Conservation (phyloP, 2,113 vertebrate species). For the Athene noctua region DNA sequence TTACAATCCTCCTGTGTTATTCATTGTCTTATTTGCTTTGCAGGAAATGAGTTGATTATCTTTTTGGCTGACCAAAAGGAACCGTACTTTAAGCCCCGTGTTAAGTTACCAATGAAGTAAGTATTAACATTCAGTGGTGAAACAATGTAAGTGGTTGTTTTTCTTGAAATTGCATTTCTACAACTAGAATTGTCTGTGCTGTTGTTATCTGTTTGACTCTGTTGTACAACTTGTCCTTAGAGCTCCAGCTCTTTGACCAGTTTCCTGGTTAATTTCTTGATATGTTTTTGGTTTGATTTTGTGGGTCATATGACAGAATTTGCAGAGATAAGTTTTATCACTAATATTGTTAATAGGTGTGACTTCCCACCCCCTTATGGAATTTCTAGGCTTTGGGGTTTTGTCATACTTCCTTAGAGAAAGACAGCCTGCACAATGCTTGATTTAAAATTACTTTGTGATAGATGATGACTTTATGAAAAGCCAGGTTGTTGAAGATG, state of each 20-base stretch:
- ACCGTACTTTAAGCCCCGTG: slow-evolving; percentile 93
- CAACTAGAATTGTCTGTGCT: background rate
- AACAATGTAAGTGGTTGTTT: background rate
- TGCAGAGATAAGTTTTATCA: background rate
- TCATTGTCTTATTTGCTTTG: slow-evolving; percentile 43
- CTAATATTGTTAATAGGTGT: background rate
- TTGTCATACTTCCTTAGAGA: background rate
- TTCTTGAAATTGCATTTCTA: background rate
- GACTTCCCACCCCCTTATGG: background rate
- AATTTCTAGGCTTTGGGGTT: background rate
- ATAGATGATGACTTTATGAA: background rate
- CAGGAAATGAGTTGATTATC: slow-evolving; percentile 87
- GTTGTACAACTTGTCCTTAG: background rate
- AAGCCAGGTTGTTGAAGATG: background rate
- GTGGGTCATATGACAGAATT: background rate
- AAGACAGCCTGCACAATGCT: background rate
- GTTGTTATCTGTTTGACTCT: background rate
- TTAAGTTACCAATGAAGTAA: slow-evolving; percentile 81
- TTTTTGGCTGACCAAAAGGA: slow-evolving; percentile 90
- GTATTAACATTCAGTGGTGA: background rate
- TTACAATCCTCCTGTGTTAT: background rate
- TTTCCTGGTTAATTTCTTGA: background rate
- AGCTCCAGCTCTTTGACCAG: background rate
- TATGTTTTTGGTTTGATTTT: background rate
- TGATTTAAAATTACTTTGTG: background rate